Base-by-base conservation (phyloP, 2,113 vertebrate species). In the Elanoides forficatus region DNA sequence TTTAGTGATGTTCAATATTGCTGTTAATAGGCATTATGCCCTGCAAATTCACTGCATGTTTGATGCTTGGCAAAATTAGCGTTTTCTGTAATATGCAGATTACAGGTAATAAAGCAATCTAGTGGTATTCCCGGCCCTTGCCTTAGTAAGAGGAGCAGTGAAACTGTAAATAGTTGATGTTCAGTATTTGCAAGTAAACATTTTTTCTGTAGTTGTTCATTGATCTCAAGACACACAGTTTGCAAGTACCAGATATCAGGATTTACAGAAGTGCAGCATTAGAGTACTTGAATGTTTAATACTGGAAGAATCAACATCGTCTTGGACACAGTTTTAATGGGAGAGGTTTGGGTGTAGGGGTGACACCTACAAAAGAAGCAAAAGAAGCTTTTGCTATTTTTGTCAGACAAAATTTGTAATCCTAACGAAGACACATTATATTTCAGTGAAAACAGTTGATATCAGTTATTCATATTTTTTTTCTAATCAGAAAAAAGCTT, bases 81-180 rank as follows among this genome's bases (percentile, higher is more conserved):
- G 86, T 98, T 98, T 93, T 95, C 98, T 97, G 97, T 98, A 98
- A 97, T 93, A 84, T 27, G 45, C 97, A 97, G 92, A 97, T 97
- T 96, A 97, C 98, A 97, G 95, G 96, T 87, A 97, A 97, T 98
- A 97, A 97, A 98, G 95, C 98, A 97, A 97, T 98, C 98, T 97
- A 98, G 98, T 98, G 98, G 98, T 98, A 97, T 98, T 98, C 98
- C 97, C 79, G 32, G 97, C 98, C 98, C 98, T 98, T 98, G 98
- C 98, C 98, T 98, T 98, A 98, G 98, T 97, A 88, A 97, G 97
- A 98, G 95, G 97, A 98, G 98, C 98, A 98, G 97, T 98, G 97
- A 98, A 98, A 98, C 97, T 99, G 99, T 99, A 99, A 98, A 99
- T 99, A 99, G 96, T 99, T 98, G 99, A 98, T 99, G 98, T 99